Evolutionary conservation across 2,888 invertebrate species (phyloP).

Genomic region (Eupithecia abbreviata): DNA sequence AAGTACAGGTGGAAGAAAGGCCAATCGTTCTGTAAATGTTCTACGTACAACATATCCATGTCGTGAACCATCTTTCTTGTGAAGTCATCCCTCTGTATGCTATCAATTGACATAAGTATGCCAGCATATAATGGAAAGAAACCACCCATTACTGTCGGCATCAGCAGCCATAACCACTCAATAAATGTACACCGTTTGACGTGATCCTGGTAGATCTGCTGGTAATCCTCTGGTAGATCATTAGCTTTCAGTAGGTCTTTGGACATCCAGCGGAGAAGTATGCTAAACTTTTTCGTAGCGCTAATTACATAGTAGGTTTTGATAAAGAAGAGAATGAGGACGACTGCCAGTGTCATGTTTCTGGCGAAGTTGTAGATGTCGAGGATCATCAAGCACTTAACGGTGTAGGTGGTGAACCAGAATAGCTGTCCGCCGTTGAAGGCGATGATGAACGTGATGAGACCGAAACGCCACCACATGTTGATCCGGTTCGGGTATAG

Average conservation of each 20-base stretch:
- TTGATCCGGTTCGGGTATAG: not conserved
- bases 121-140: constrained; percentile 3
- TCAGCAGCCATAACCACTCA: constrained; percentile 6
- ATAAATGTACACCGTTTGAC: not conserved
- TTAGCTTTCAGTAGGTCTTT: constrained; percentile 8
- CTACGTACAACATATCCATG: constrained; percentile 6
- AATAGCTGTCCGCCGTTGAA: constrained; percentile 1
- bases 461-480: not conserved
- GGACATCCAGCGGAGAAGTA: constrained; percentile 5
- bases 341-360: constrained; percentile 3
- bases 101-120: constrained; percentile 2
- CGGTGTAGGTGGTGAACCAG: constrained; percentile 8
- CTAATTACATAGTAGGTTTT: constrained; percentile 7
- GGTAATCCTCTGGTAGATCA: not conserved
- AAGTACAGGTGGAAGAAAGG: constrained; percentile 12
- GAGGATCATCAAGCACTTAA: not conserved
- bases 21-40: constrained; percentile 8
- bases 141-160: not conserved
- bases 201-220: not conserved
- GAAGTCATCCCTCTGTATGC: not conserved
- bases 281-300: not conserved
- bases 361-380: constrained; percentile 11
- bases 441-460: not conserved
- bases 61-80: constrained; percentile 10
- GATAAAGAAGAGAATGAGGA: constrained; percentile 2